These are phyloP conservation scores for Stomatorhinus ivindoensis DNA, from an alignment of 2,113 vertebrate species.

Conservation along the genomic window DNA sequence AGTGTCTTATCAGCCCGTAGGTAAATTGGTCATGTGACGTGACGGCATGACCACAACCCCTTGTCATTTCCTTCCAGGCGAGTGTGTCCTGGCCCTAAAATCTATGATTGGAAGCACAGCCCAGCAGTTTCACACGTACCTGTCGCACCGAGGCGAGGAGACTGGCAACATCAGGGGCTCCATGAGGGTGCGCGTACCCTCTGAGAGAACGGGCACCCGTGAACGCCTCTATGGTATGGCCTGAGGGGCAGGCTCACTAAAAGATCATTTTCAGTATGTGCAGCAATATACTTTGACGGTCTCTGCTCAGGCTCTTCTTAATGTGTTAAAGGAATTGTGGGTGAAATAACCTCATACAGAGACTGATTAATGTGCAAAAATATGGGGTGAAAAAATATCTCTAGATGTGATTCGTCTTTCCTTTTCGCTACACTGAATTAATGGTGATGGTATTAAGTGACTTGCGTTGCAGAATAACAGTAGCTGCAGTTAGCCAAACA, in stretches of 20 bases:
- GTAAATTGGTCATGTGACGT: neutral
- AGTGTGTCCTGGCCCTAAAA: slow-evolving; percentile 91
- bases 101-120: slow-evolving; percentile 96
- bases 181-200: slow-evolving; percentile 89
- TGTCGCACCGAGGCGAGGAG: slow-evolving; percentile 91
- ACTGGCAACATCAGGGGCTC: slow-evolving; percentile 91
- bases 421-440: neutral
- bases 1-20: neutral
- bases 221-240: slow-evolving; percentile 83
- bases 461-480: neutral
- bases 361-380: neutral
- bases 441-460: neutral
- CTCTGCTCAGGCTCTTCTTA: neutral
- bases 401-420: neutral
- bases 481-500: neutral
- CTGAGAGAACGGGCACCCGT: slow-evolving; percentile 84
- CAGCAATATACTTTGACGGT: neutral
- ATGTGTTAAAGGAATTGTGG: neutral
- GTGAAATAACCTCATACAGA: neutral
- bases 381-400: neutral
- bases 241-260: neutral
- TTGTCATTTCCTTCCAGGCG: slow-evolving; percentile 55
- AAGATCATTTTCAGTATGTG: neutral
- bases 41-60: neutral
- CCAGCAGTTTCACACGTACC: slow-evolving; percentile 90